A percentile compares a stretch with the other conserved stretches of the same genome.
These are phyloP conservation scores for Caradrina kadenii DNA, from an alignment of 2,888 invertebrate genomes.

Conservation along the genomic window DNA sequence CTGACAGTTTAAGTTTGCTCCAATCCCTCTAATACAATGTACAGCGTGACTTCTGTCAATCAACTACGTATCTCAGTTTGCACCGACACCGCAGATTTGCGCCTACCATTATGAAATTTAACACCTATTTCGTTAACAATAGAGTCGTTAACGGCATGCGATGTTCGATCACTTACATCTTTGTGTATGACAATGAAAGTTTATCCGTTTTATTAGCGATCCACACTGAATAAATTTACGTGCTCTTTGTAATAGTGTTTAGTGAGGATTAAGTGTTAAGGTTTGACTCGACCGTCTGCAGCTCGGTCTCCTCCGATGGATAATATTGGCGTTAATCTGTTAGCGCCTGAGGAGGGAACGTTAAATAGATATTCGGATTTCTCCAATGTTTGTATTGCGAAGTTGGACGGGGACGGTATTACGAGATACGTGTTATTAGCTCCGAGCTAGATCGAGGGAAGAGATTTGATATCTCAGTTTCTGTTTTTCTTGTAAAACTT, in stretches of 20 bases:
- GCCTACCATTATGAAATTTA: conserved; percentile 60
- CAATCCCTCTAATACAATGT: conserved; percentile 79
- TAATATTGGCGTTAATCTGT: conserved; percentile 85
- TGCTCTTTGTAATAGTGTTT: conserved; percentile 85
- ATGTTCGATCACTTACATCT: conserved; percentile 61
- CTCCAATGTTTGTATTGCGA: conserved; percentile 75
- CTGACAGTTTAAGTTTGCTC: conserved; percentile 84
- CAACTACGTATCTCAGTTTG: conserved; percentile 77
- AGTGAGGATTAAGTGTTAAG: conserved; percentile 82
- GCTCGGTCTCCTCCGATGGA: conserved; percentile 77
- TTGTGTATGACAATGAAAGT: conserved; percentile 71
- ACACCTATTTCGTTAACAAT: conserved; percentile 55
- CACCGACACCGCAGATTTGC: conserved; percentile 69
- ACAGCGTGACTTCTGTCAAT: conserved; percentile 83
- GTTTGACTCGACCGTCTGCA: conserved; percentile 74
- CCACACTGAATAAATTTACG: conserved; percentile 84
- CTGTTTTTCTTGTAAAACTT: conserved; percentile 52
- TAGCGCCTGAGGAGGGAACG: conserved; percentile 81
- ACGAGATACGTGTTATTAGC: conserved; percentile 60
- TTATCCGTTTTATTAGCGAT: conserved; percentile 84
- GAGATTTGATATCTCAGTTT: conserved; percentile 49
- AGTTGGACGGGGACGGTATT: conserved; percentile 64
- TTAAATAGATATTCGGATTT: conserved; percentile 81
- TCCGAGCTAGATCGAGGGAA: conserved; percentile 48
- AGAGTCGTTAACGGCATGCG: conserved; percentile 62